Evolutionary conservation across 2,888 invertebrate species (phyloP).

Genomic region (Rhodophaea formosa): DNA sequence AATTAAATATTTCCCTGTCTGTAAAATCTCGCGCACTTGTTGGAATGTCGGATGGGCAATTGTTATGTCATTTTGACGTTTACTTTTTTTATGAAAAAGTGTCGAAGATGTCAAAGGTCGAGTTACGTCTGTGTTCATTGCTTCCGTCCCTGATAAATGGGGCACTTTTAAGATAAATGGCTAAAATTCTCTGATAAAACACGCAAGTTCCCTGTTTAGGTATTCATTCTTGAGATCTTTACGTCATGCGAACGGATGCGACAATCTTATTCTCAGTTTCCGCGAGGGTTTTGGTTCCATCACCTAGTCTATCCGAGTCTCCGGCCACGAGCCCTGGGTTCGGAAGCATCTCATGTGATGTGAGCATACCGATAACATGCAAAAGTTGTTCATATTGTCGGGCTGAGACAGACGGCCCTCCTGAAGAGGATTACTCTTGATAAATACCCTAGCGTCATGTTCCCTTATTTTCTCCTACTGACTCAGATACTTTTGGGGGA

Average conservation of each 20-base stretch:
- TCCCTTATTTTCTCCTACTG: too few species aligned
- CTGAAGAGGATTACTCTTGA: too few species aligned
- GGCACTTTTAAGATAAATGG: slow-evolving; percentile 3
- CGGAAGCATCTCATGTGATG: too few species aligned
- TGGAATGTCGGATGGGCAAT: neutral
- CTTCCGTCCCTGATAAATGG: slow-evolving; percentile 18
- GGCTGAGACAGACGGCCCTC: too few species aligned
- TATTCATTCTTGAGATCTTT: neutral
- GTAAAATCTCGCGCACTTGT: neutral
- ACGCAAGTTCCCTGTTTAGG: neutral
- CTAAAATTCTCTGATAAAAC: slow-evolving; percentile 1
- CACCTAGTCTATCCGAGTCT: too few species aligned
- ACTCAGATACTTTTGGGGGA: too few species aligned
- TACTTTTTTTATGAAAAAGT: slow-evolving; percentile 21
- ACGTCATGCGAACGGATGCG: neutral
- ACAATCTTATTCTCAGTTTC: neutral
- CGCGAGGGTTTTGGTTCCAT: too few species aligned
- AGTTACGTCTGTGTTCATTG: slow-evolving; percentile 17
- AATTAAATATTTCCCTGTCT: neutral
- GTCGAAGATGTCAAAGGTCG: slow-evolving; percentile 29
- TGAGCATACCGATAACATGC: too few species aligned
- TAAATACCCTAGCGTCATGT: too few species aligned
- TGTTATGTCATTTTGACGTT: slow-evolving; percentile 29
- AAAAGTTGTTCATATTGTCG: too few species aligned
- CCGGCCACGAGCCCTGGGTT: too few species aligned